phyloP scores from a whole-genome alignment of 2,888 invertebrate genomes.

The Acleris emargana region DNA sequence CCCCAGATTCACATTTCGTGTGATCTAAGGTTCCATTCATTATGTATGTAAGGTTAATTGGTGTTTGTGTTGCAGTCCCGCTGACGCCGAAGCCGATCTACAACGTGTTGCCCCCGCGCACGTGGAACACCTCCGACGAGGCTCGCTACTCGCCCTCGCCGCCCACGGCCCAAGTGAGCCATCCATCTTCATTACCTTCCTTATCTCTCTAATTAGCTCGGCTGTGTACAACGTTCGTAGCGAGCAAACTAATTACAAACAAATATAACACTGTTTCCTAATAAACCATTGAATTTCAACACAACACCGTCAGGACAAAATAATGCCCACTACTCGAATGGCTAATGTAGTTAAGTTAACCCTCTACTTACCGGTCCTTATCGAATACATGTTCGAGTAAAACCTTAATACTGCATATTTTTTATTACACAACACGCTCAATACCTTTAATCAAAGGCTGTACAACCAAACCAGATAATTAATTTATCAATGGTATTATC shows the following conservation, averaged over 20 bases:
- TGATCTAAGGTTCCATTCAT: neutral
- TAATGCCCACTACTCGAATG: too few relatives aligned
- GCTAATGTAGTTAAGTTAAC: too few relatives aligned
- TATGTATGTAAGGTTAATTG: neutral
- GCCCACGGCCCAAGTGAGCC: constrained; percentile 68
- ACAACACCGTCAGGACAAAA: too few relatives aligned
- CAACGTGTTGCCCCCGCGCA: constrained; percentile 83
- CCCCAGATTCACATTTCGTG: neutral
- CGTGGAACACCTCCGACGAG: constrained; percentile 64
- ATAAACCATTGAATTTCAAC: neutral
- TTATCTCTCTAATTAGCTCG: neutral
- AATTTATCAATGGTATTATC: constrained; percentile 48
- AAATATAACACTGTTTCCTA: neutral
- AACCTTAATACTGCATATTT: neutral
- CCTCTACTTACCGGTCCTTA: too few relatives aligned
- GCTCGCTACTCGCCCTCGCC: constrained; percentile 57
- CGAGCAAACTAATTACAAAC: neutral
- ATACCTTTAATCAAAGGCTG: constrained; percentile 1
- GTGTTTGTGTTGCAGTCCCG: constrained; percentile 70
- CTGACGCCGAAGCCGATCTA: constrained; percentile 83
- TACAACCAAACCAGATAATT: constrained; percentile 6
- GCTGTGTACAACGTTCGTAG: neutral
- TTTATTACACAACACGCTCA: neutral
- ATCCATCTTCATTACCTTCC: constrained; percentile 58
- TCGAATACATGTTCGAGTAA: too few relatives aligned